These are phyloP conservation scores for Drosophila paranaensis DNA, from an alignment of 2,888 invertebrate species.

Conservation along the genomic window DNA sequence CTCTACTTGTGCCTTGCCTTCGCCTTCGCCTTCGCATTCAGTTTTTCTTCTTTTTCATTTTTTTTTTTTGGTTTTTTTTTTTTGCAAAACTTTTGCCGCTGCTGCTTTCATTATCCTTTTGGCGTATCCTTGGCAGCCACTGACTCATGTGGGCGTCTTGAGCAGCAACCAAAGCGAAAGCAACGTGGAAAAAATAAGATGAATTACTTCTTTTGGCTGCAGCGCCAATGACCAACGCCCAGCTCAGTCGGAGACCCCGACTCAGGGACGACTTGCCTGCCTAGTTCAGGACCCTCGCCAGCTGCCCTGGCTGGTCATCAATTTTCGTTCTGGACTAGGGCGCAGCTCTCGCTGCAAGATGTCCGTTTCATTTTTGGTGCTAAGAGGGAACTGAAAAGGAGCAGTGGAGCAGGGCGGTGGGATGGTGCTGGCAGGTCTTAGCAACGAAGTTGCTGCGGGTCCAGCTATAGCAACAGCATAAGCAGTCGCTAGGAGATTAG, in stretches of 20 bases:
- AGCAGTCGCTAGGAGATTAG: conserved; percentile 76
- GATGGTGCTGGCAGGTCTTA: conserved; percentile 21
- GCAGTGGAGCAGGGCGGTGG: not conserved
- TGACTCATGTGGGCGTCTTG: conserved; percentile 80
- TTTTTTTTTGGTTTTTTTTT: conserved; percentile 37
- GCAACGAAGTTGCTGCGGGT: conserved; percentile 51
- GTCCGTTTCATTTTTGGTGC: conserved; percentile 50
- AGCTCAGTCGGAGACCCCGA: not conserved
- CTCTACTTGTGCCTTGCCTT: conserved; percentile 39
- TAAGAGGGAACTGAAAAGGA: conserved; percentile 1
- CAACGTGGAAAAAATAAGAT: conserved; percentile 74
- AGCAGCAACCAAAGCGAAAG: conserved; percentile 51
- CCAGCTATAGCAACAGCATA: conserved; percentile 35
- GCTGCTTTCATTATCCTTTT: conserved; percentile 80
- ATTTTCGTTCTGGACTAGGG: conserved; percentile 72
- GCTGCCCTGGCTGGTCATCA: conserved; percentile 69
- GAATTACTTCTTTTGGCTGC: conserved; percentile 81
- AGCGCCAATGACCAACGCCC: conserved; percentile 77
- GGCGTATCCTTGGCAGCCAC: conserved; percentile 74
- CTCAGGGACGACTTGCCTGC: not conserved
- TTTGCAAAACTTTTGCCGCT: conserved; percentile 64
- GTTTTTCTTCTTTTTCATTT: not conserved
- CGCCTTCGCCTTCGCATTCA: conserved; percentile 16
- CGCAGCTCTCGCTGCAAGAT: conserved; percentile 53
- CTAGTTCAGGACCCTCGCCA: conserved; percentile 45